Conservation (phyloP, 2,888 invertebrate species). For the Apoda limacodes region DNA sequence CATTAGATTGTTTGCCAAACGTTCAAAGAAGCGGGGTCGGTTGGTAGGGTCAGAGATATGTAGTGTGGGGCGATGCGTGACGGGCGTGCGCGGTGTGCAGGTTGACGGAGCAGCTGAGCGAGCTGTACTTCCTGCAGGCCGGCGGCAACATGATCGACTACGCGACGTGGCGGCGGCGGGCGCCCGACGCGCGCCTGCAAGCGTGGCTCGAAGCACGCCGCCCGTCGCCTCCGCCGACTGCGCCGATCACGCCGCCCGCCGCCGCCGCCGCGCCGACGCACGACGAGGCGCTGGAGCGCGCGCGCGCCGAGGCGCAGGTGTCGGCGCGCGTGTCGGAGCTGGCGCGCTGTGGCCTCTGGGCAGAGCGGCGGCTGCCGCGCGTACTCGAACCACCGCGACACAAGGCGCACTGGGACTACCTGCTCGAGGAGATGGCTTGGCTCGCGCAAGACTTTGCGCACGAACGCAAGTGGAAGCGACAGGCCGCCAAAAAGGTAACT, state of each 20-base stretch:
- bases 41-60: no score
- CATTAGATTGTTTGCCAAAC: no score
- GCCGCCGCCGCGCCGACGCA: conserved; percentile 58
- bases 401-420: conserved; percentile 98
- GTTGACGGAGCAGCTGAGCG: conserved; percentile 83
- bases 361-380: conserved; percentile 91
- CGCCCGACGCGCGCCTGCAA: conserved; percentile 79
- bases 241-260: conserved; percentile 73
- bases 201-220: conserved; percentile 81
- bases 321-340: conserved; percentile 92
- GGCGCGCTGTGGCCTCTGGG: conserved; percentile 95
- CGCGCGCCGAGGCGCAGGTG: conserved; percentile 87
- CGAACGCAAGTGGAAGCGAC: conserved; percentile 98
- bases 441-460: conserved; percentile 97
- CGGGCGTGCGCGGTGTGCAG: conserved; percentile 29
- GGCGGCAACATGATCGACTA: conserved; percentile 92
- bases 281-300: conserved; percentile 55
- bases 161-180: conserved; percentile 84
- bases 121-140: conserved; percentile 88
- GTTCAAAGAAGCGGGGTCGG: no score
- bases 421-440: conserved; percentile 99
- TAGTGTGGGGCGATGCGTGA: no score
- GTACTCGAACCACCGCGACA: conserved; percentile 89
- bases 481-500: conserved; percentile 86
- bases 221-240: conserved; percentile 66